phyloP scores from a whole-genome alignment of 1,140 invertebrate species.

The Microplitis mediator region DNA sequence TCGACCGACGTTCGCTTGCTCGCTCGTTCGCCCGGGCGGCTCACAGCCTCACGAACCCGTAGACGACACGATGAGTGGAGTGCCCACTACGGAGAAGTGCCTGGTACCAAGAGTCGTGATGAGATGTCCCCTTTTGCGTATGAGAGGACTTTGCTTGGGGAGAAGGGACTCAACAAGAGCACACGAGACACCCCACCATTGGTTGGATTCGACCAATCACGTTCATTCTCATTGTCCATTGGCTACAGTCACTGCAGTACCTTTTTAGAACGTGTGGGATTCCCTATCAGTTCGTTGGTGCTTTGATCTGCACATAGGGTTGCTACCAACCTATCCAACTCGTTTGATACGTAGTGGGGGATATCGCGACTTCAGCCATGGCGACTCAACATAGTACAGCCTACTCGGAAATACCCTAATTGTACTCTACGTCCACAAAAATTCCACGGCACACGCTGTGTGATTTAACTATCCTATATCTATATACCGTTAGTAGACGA shows the following conservation, averaged over 20 bases:
- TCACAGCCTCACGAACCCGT: constrained; percentile 44
- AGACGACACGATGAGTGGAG: constrained; percentile 56
- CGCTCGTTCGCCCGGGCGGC: constrained; percentile 36
- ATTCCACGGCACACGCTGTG: neutral
- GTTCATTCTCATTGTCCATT: neutral
- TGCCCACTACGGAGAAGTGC: constrained; percentile 61
- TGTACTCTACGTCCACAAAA: neutral
- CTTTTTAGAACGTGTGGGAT: constrained; percentile 11
- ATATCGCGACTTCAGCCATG: constrained; percentile 25
- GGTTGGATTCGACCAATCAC: constrained; percentile 42
- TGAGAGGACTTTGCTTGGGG: constrained; percentile 46
- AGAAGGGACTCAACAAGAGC: neutral
- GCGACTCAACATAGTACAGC: constrained; percentile 32
- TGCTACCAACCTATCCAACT: constrained; percentile 18
- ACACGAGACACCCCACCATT: constrained; percentile 41
- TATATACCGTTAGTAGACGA: neutral
- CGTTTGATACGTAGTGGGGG: constrained; percentile 13
- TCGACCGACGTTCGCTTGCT: constrained; percentile 49
- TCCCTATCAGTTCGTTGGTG: constrained; percentile 20
- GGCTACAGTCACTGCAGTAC: neutral
- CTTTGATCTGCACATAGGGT: neutral
- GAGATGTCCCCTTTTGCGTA: constrained; percentile 60
- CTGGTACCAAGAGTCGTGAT: constrained; percentile 60
- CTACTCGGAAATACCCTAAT: constrained; percentile 23
- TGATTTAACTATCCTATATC: neutral